Percentiles rank a stretch among this genome's conserved stretches.
phyloP scores from a whole-genome alignment of 2,888 invertebrate genomes.

The Cerceris ruficornis region DNA sequence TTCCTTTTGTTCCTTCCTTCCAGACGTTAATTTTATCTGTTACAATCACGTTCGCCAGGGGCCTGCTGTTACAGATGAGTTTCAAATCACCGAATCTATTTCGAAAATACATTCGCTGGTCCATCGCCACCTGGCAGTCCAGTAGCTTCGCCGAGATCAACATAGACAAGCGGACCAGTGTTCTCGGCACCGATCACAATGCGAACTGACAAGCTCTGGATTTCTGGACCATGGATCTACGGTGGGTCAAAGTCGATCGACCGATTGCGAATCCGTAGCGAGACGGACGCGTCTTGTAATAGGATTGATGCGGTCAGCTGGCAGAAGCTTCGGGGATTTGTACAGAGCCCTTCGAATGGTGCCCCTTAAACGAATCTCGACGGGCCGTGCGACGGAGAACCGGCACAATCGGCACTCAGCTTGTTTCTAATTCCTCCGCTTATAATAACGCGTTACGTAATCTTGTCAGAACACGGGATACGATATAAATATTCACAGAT shows the following conservation, averaged over 20 bases:
- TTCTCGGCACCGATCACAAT: constrained; percentile 55
- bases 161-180: constrained; percentile 49
- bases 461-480: neutral
- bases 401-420: constrained; percentile 63
- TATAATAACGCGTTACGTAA: neutral
- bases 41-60: neutral
- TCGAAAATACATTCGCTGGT: neutral
- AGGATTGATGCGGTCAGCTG: constrained; percentile 75
- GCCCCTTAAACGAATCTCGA: constrained; percentile 70
- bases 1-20: no score
- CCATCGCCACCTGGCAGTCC: neutral
- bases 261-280: constrained; percentile 67
- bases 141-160: constrained; percentile 23
- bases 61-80: no score
- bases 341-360: constrained; percentile 68
- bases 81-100: neutral
- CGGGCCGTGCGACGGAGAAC: constrained; percentile 54
- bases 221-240: constrained; percentile 13
- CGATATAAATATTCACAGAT: neutral
- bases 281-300: constrained; percentile 73
- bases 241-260: constrained; percentile 61
- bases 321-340: constrained; percentile 66
- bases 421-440: constrained; percentile 46
- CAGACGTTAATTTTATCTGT: neutral
- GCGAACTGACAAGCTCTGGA: constrained; percentile 62